A percentile compares a stretch with the other conserved stretches of the same genome.
These are phyloP conservation scores for Amphiura filiformis DNA, from an alignment of 35 echinoderm and acorn worm species.

Conservation along the genomic window DNA sequence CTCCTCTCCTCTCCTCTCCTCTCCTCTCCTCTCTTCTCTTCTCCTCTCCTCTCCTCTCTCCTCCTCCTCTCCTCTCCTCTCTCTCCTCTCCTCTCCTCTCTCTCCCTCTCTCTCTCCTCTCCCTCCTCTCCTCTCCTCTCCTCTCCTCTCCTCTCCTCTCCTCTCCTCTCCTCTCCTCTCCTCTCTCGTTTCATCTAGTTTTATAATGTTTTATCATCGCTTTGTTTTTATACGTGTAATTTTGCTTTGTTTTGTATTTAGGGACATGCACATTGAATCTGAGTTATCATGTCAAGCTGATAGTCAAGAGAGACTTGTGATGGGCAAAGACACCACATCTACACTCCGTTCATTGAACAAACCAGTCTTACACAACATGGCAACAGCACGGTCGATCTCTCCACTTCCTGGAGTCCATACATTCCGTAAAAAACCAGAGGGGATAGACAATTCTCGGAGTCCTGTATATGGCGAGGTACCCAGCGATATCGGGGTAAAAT, in stretches of 20 bases:
- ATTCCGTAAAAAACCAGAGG: not conserved
- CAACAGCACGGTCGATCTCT: not conserved
- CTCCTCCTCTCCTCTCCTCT: not conserved
- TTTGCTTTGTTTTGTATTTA: too few species aligned
- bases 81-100: not conserved
- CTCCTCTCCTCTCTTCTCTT: not conserved
- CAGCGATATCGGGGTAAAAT: not conserved
- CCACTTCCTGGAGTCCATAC: not conserved
- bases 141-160: too few species aligned
- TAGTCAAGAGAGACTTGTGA: not conserved
- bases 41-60: not conserved
- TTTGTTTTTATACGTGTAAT: too few species aligned
- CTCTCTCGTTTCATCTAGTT: too few species aligned
- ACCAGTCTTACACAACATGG: not conserved
- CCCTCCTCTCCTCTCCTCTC: not conserved
- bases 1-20: not conserved
- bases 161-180: too few species aligned
- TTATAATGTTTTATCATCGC: too few species aligned
- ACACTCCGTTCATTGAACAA: not conserved
- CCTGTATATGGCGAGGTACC: not conserved
- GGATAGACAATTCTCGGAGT: not conserved
- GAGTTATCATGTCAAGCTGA: not conserved
- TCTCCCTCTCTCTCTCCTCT: not conserved
- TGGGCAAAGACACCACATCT: not conserved
- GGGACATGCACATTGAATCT: not conserved